Conservation (phyloP, 2,113 vertebrate genomes). For the Notarius lentiginosus region DNA sequence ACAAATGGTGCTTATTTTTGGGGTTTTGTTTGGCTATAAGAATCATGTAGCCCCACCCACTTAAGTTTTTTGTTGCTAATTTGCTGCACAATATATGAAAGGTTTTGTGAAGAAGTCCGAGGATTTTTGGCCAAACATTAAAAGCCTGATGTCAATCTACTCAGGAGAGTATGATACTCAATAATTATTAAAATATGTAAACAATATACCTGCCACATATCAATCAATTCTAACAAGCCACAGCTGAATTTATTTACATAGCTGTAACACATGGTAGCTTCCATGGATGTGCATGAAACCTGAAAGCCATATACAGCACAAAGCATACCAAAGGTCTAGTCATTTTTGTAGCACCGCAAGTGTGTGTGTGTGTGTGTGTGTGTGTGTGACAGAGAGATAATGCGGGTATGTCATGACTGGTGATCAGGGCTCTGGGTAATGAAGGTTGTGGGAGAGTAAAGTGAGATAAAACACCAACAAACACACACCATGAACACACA, state of each 20-base stretch:
- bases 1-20: too few species aligned
- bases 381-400: constrained; percentile 12
- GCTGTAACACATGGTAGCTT: background rate
- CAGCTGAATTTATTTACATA: background rate
- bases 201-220: background rate
- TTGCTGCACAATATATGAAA: background rate
- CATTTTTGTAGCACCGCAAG: background rate
- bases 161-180: background rate
- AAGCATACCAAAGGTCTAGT: background rate
- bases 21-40: background rate
- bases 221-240: too few species aligned
- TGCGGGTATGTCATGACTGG: constrained; percentile 21
- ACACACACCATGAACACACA: background rate
- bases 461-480: background rate
- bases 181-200: background rate
- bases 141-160: background rate
- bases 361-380: constrained; percentile 8
- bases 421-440: background rate
- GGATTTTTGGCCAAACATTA: background rate
- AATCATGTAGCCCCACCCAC: background rate
- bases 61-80: background rate
- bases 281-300: background rate
- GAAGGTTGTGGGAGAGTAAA: background rate
- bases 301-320: background rate
- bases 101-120: background rate